Evolutionary conservation across 2,113 vertebrate genomes (phyloP).

Genomic region (Mirounga angustirostris): DNA sequence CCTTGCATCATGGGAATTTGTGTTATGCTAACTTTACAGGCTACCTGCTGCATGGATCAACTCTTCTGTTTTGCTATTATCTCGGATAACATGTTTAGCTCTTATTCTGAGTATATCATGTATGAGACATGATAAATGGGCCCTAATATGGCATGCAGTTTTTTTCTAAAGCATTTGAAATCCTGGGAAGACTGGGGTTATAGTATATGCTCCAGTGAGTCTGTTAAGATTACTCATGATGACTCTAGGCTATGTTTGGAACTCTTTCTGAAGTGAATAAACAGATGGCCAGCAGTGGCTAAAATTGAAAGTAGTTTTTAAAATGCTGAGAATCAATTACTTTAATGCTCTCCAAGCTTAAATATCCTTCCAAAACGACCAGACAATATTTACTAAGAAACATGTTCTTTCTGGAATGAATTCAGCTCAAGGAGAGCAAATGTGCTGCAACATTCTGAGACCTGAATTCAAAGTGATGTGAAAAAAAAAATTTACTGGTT

Average conservation of each 20-base stretch:
- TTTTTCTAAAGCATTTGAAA: conserved; percentile 61
- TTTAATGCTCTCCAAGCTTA: conserved; percentile 57
- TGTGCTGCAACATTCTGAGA: conserved; percentile 52
- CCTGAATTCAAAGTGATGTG: conserved; percentile 47
- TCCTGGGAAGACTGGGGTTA: conserved; percentile 44
- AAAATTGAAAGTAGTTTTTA: conserved; percentile 77
- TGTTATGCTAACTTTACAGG: background rate
- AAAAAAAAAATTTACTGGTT: conserved; percentile 58
- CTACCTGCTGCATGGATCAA: background rate
- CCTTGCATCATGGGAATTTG: background rate
- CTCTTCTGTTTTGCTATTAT: conserved; percentile 40
- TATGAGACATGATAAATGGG: conserved; percentile 6
- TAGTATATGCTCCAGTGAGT: conserved; percentile 65
- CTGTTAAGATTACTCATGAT: conserved; percentile 72
- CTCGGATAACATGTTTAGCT: conserved; percentile 27
- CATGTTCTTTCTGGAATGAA: conserved; percentile 62
- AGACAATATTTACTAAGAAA: conserved; percentile 52
- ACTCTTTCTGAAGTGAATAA: conserved; percentile 72
- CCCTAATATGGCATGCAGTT: conserved; percentile 14
- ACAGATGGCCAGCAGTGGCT: conserved; percentile 77
- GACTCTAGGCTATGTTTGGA: conserved; percentile 78
- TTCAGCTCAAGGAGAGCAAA: conserved; percentile 59
- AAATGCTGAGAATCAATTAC: conserved; percentile 72
- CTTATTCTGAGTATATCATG: conserved; percentile 22
- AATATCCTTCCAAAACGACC: conserved; percentile 60